Conservation (phyloP, 2,113 vertebrate species). For the Alosa alosa region DNA sequence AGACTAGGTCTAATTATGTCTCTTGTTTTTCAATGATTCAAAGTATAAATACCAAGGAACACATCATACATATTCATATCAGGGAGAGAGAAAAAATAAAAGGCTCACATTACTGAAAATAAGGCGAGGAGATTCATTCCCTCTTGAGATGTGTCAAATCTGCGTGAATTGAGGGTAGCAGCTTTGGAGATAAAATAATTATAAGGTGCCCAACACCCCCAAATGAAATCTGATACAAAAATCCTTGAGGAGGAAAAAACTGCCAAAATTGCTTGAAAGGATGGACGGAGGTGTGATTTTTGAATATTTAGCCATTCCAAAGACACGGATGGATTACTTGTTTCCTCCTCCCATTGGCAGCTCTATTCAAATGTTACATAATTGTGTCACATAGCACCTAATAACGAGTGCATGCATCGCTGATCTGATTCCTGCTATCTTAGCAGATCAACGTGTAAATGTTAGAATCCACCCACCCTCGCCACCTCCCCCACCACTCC, state of each 20-base stretch:
- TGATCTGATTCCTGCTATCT: not conserved
- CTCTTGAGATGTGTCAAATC: conserved; percentile 57
- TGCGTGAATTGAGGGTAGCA: conserved; percentile 45
- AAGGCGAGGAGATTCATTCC: conserved; percentile 52
- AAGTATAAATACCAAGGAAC: conserved; percentile 67
- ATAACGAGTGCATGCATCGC: not conserved
- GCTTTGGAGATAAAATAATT: conserved; percentile 56
- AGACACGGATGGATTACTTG: not conserved
- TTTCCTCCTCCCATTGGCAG: not conserved
- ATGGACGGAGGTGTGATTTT: not conserved
- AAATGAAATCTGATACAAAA: conserved; percentile 49
- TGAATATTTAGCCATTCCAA: not conserved
- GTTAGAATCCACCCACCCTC: not conserved
- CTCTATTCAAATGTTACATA: not conserved
- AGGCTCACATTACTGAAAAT: conserved; percentile 22
- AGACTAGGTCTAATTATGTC: conserved; percentile 69
- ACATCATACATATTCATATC: conserved; percentile 68
- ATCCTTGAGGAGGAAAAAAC: not conserved
- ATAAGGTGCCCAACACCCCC: conserved; percentile 49
- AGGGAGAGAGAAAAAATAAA: conserved; percentile 49
- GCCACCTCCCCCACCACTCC: not conserved
- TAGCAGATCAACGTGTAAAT: not conserved
- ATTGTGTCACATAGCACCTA: not conserved
- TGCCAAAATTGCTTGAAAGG: not conserved
- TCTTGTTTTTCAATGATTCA: conserved; percentile 62